These are phyloP conservation scores for Etia nguti DNA, from an alignment of 2,113 vertebrate species.

Conservation along the genomic window DNA sequence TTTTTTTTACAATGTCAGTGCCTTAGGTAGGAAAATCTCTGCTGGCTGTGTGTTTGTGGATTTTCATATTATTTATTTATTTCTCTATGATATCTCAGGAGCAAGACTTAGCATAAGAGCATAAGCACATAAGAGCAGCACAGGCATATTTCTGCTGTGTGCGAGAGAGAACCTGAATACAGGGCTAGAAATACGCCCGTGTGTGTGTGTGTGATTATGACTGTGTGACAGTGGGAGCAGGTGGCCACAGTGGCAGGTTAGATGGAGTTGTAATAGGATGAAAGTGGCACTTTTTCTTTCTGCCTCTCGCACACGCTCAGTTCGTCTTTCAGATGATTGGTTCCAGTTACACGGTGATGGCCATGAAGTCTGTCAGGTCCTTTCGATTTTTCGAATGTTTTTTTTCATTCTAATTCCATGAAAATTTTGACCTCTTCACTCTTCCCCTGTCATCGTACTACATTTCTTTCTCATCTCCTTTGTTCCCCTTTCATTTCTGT, in stretches of 20 bases:
- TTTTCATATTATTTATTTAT: conserved; percentile 24
- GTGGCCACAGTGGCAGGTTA: conserved; percentile 50
- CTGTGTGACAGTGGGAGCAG: conserved; percentile 42
- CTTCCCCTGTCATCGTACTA: neutral
- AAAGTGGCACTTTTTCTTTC: conserved; percentile 45
- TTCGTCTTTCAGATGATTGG: conserved; percentile 39
- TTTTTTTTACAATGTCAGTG: conserved; percentile 28
- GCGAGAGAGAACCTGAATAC: neutral
- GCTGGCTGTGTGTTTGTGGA: conserved; percentile 27
- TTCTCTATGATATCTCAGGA: conserved; percentile 23
- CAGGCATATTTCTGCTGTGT: neutral
- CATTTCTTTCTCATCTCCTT: neutral
- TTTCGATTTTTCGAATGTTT: neutral
- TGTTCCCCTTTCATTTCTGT: neutral
- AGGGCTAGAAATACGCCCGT: neutral
- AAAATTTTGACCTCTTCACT: conserved; percentile 30
- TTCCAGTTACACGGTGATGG: neutral
- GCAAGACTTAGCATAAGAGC: conserved; percentile 49
- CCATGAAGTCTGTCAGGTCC: neutral
- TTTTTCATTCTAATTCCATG: conserved; percentile 13
- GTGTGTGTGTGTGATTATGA: neutral
- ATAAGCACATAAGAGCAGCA: conserved; percentile 30
- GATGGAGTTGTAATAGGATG: conserved; percentile 61
- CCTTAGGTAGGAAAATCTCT: conserved; percentile 19
- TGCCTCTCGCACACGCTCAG: conserved; percentile 14